Percentiles rank a stretch among this genome's conserved stretches.
These are phyloP conservation scores for Lasioglossum zephyrum DNA, from an alignment of 2,888 invertebrate species.

Conservation along the genomic window DNA sequence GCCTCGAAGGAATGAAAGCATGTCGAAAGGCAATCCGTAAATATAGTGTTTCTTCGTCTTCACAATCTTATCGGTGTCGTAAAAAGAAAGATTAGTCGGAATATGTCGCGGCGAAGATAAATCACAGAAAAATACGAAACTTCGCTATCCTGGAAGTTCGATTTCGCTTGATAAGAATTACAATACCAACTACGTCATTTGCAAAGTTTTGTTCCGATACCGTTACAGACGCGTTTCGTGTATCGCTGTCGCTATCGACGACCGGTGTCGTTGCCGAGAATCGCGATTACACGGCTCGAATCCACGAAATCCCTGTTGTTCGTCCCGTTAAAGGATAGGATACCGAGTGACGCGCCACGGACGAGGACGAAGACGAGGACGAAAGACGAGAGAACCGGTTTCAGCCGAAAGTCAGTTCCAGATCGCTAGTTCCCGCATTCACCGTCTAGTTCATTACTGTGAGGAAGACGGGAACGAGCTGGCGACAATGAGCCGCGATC, in stretches of 20 bases:
- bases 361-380: constrained; percentile 41
- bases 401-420: constrained; percentile 70
- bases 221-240: constrained; percentile 13
- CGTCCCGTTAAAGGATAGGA: constrained; percentile 72
- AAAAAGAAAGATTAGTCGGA: background rate
- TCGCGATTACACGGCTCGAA: constrained; percentile 59
- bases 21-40: background rate
- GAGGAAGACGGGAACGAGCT: constrained; percentile 31
- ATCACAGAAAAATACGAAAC: background rate
- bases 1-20: background rate
- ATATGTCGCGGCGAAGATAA: constrained; percentile 11
- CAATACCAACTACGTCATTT: background rate
- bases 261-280: constrained; percentile 30
- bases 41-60: background rate
- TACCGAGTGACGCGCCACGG: constrained; percentile 64
- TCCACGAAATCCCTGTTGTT: constrained; percentile 64
- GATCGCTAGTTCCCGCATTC: constrained; percentile 49
- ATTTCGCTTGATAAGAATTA: background rate
- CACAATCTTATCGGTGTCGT: background rate
- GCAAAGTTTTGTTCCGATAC: background rate
- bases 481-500: background rate
- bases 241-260: background rate
- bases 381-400: constrained; percentile 73
- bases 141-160: background rate
- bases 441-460: constrained; percentile 52